phyloP scores from a whole-genome alignment of 37 sponge, comb jelly and placozoan species.

The Cladorhizidae sp. region DNA sequence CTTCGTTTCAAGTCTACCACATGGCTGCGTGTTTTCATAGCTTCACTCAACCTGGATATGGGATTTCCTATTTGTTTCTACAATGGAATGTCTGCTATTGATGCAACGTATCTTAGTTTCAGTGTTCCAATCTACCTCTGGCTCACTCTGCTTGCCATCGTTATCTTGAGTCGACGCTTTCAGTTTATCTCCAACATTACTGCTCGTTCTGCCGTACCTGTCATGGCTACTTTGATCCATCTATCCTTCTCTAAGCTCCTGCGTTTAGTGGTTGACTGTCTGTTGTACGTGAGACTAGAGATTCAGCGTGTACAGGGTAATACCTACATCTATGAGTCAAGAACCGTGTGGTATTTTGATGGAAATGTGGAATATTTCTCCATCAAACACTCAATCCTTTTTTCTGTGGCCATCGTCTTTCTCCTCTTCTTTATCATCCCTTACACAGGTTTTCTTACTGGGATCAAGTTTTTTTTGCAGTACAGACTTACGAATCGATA shows the following conservation, averaged over 20 bases:
- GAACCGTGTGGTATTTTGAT: slow-evolving; percentile 8
- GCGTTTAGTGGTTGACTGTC: neutral
- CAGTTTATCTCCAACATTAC: neutral
- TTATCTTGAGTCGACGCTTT: neutral
- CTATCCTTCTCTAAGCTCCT: slow-evolving; percentile 36
- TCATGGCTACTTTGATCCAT: slow-evolving; percentile 37
- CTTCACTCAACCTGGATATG: slow-evolving; percentile 31
- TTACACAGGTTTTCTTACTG: slow-evolving; percentile 9
- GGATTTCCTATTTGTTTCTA: slow-evolving; percentile 36
- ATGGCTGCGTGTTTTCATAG: slow-evolving; percentile 19
- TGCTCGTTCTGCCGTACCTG: slow-evolving; percentile 10
- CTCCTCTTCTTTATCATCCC: slow-evolving; percentile 17
- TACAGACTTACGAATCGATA: slow-evolving; percentile 9
- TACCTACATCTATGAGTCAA: too few relatives aligned
- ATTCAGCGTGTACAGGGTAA: neutral
- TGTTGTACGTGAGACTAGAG: neutral
- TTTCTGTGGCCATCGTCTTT: neutral
- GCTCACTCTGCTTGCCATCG: neutral
- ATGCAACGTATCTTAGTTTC: neutral
- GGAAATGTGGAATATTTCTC: slow-evolving; percentile 8
- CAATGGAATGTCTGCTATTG: slow-evolving; percentile 20
- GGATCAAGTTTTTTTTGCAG: slow-evolving; percentile 1
- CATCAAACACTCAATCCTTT: neutral
- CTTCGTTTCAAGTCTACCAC: neutral
- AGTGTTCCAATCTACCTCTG: slow-evolving; percentile 31